Base-by-base conservation (phyloP, 2,113 vertebrate genomes). In the Trogon melanurus region DNA sequence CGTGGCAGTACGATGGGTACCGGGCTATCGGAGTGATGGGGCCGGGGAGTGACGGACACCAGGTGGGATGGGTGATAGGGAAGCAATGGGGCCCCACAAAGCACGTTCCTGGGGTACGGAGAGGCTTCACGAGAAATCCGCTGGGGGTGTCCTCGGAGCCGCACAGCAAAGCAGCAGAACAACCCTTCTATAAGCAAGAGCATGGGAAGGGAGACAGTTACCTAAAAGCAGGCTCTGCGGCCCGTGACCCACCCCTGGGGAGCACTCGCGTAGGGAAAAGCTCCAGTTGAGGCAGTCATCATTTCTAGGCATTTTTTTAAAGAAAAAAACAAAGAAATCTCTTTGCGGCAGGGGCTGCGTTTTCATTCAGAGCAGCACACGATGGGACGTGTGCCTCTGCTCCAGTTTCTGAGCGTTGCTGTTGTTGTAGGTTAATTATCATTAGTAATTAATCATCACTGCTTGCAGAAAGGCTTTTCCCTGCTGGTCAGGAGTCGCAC, bases 401-500 rank as follows among this genome's bases (percentile, higher is more conserved):
- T 80, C 38, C 10, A 60, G 54, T 73, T 90, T 92, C 79, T 25
- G 51, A 66, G 89, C 13, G 69, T 51, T 67, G 20, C 64, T 93
- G 74, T 79, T 72, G 62, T 62, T 79, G 54, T 67, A 80, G 79
- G 88, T 93, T 97, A 91, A 89, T 96, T 91, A 91, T 91, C 7
- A 0, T 76, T 78, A 80, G 91, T 88, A 90, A 95, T 91, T 93
- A 89, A 81, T 88, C 79, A 86, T 64, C 38, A 56, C 38, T 10
- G 11, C 64, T 80, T 58, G 34, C 32, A 64, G 64, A 83, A 91
- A 88, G 79, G 44, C 29, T 85, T 90, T 83, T 89, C 71, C 29
- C 62, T 82, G 45, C 53, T 79, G 62, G 61, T 92, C 60, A 58
- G 36, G 36, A 92, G 66, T 51, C 8, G 4, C 34, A 36, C 1